Evolutionary conservation across 53 echinoderm and acorn worm genomes (phyloP).

Genomic region (Henricia sp.): DNA sequence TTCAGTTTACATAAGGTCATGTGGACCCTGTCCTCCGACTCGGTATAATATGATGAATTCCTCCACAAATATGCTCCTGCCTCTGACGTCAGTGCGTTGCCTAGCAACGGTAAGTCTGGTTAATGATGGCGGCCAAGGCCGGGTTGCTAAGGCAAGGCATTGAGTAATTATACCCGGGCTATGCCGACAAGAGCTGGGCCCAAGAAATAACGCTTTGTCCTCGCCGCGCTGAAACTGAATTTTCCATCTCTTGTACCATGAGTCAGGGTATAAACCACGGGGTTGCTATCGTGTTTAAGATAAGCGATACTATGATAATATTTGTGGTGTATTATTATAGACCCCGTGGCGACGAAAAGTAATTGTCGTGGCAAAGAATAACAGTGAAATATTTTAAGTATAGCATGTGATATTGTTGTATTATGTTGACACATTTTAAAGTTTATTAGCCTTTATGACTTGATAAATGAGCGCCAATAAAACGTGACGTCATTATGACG

Average conservation of each 20-base stretch:
- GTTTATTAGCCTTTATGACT: too few species aligned
- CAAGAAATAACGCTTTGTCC: slow-evolving; percentile 17
- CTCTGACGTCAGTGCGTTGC: slow-evolving; percentile 54
- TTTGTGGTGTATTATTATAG: too few species aligned
- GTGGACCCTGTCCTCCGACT: slow-evolving; percentile 26
- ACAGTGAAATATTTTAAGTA: too few species aligned
- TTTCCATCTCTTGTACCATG: neutral
- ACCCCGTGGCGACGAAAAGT: too few species aligned
- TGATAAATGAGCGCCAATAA: too few species aligned
- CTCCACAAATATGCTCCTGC: slow-evolving; percentile 46
- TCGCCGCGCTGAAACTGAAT: slow-evolving; percentile 4
- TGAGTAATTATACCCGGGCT: slow-evolving; percentile 34
- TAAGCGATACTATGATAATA: neutral
- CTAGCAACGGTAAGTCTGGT: slow-evolving; percentile 48
- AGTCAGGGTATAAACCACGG: neutral
- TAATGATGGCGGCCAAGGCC: slow-evolving; percentile 55
- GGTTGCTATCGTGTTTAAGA: neutral
- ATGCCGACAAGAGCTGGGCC: neutral
- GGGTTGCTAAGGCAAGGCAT: slow-evolving; percentile 4
- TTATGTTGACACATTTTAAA: too few species aligned
- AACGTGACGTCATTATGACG: too few species aligned
- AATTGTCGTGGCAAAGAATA: too few species aligned
- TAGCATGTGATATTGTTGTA: too few species aligned
- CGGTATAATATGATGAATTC: slow-evolving; percentile 52
- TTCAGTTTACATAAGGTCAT: slow-evolving; percentile 54